Conservation (phyloP, 1,140 invertebrate species). For the Leptinotarsa texana region DNA sequence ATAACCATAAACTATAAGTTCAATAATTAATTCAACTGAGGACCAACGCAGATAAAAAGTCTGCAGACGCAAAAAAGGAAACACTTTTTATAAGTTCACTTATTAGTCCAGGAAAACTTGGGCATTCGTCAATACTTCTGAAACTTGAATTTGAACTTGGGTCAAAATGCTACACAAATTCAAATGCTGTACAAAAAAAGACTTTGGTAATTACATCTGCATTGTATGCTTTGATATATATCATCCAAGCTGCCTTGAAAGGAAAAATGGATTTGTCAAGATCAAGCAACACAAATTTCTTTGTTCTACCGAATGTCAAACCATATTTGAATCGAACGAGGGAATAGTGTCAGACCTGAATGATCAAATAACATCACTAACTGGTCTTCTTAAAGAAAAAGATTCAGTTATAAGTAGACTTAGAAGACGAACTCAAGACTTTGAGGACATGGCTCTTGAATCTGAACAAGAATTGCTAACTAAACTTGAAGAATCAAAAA, state of each 20-base stretch:
- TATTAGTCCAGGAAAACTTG: too few relatives aligned
- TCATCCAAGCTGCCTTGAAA: not conserved
- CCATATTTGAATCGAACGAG: not conserved
- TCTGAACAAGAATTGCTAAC: constrained; percentile 1
- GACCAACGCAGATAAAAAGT: too few relatives aligned
- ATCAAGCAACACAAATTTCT: not conserved
- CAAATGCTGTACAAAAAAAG: not conserved
- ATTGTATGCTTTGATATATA: not conserved
- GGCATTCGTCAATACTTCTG: not conserved
- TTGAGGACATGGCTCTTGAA: not conserved
- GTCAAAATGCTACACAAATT: not conserved
- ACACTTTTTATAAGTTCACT: too few relatives aligned
- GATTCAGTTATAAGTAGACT: not conserved
- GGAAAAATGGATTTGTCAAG: not conserved
- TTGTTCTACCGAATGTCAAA: not conserved
- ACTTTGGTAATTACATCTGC: constrained; percentile 3
- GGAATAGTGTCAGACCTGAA: not conserved
- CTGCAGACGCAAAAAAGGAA: too few relatives aligned
- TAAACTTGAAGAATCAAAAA: not conserved
- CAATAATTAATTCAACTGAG: too few relatives aligned
- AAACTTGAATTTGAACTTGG: not conserved
- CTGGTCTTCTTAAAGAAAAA: not conserved
- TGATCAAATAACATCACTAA: not conserved
- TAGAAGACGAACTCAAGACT: not conserved
- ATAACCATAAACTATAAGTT: too few relatives aligned